These are phyloP conservation scores for Orthosia gothica DNA, from an alignment of 2,888 invertebrate genomes.

Conservation along the genomic window DNA sequence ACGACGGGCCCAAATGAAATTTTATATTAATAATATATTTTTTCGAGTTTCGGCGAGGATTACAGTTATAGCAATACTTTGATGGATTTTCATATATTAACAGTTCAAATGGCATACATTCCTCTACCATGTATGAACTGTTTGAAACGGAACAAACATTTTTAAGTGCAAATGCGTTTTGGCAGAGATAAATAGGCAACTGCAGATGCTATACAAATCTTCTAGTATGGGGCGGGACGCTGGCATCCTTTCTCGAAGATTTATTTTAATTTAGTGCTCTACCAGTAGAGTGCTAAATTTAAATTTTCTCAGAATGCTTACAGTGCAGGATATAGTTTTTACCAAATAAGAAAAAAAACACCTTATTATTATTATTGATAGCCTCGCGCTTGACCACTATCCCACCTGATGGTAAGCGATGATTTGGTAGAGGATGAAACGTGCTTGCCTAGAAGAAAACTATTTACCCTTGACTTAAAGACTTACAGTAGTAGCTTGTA, in stretches of 20 bases:
- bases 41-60: slow-evolving; percentile 40
- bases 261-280: too few relatives aligned
- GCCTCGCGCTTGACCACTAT: too few relatives aligned
- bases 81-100: slow-evolving; percentile 17
- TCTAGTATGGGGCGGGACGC: background rate
- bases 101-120: background rate
- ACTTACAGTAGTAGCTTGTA: too few relatives aligned
- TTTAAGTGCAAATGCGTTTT: too few relatives aligned
- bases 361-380: too few relatives aligned
- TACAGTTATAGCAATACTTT: slow-evolving; percentile 29
- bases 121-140: background rate
- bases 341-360: background rate
- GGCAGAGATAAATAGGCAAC: background rate
- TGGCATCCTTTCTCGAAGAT: too few relatives aligned
- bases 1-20: slow-evolving; percentile 74
- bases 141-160: too few relatives aligned
- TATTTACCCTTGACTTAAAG: too few relatives aligned
- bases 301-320: background rate
- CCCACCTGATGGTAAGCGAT: too few relatives aligned
- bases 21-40: slow-evolving; percentile 59
- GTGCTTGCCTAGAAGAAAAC: too few relatives aligned
- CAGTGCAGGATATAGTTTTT: background rate
- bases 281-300: background rate
- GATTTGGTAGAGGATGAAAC: too few relatives aligned
- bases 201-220: background rate